Base-by-base conservation (phyloP, 2,797 vertebrate species). In the Champsocephalus gunnari region DNA sequence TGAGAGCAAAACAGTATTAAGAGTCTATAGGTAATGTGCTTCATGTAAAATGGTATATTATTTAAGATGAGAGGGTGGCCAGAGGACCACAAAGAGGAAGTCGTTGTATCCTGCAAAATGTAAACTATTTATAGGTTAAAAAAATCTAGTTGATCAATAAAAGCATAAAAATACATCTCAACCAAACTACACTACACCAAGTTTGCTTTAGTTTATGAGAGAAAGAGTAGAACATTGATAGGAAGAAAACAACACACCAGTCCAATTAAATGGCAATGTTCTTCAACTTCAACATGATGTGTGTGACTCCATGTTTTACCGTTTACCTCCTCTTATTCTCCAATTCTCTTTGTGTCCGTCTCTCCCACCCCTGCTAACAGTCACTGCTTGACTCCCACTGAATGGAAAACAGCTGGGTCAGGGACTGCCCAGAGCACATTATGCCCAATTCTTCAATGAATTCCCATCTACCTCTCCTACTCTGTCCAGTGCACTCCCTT, bases 361-460 rank as follows among this genome's bases (percentile, higher is more conserved):
- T 79, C 66, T 86, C 85, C 88, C 90, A 88, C 73, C 85, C 83
- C 82, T 81, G 85, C 85, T 79, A 82, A 79, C 89, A 88, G 87
- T 88, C 89, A 84, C 83, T 81, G 72, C 88, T 81, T 76, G 69
- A 92, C 90, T 92, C 90, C 85, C 84, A 90, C 81, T 78, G 88
- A 93, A 94, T 93, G 90, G 90, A 93, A 94, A 94, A 92, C 93
- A 94, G 91, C 91, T 93, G 91, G 88, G 41, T 88, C 60, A 8
- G 89, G 87, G 91, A 90, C 89, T 92, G 87, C 91, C 89, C 92
- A 81, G 82, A 92, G 85, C 89, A 86, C 87, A 91, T 89, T 90
- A 91, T 94, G 92, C 93, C 93, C 93, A 88, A 89, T 87, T 92
- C 85, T 91, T 93, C 87, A 92, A 88, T 91, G 85, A 91, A 88